Evolutionary conservation across 2,113 vertebrate genomes (phyloP).

Genomic region (Scomber scombrus): DNA sequence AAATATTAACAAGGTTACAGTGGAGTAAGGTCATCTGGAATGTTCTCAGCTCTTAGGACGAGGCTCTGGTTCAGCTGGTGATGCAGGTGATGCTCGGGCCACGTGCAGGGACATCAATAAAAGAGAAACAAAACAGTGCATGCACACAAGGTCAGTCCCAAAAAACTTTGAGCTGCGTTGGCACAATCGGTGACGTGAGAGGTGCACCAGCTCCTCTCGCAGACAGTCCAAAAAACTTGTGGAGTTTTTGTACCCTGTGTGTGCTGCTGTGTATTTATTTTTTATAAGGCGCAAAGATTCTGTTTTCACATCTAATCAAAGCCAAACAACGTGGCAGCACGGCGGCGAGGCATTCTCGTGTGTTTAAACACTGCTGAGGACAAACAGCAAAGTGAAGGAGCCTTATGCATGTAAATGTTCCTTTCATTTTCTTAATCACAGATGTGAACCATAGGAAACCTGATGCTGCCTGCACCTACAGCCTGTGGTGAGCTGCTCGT

Average conservation of each 20-base stretch:
- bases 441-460: slow-evolving; percentile 45
- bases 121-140: slow-evolving; percentile 15
- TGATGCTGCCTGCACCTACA: neutral
- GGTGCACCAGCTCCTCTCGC: neutral
- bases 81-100: slow-evolving; percentile 35
- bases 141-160: slow-evolving; percentile 34
- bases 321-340: slow-evolving; percentile 74
- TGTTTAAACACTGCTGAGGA: slow-evolving; percentile 17
- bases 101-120: neutral
- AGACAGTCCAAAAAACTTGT: neutral
- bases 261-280: slow-evolving; percentile 61
- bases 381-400: slow-evolving; percentile 48
- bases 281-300: slow-evolving; percentile 57
- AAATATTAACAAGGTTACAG: slow-evolving; percentile 75
- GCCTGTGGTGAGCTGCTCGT: slow-evolving; percentile 55
- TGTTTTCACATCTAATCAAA: slow-evolving; percentile 75
- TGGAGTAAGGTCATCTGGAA: slow-evolving; percentile 59
- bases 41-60: slow-evolving; percentile 35
- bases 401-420: slow-evolving; percentile 78
- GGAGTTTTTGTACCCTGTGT: slow-evolving; percentile 14
- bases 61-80: slow-evolving; percentile 47
- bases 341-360: slow-evolving; percentile 46
- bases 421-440: slow-evolving; percentile 69
- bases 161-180: slow-evolving; percentile 6
- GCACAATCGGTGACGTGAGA: neutral